Base-by-base conservation (phyloP, 2,797 vertebrate species). In the Sebastolobus alascanus region DNA sequence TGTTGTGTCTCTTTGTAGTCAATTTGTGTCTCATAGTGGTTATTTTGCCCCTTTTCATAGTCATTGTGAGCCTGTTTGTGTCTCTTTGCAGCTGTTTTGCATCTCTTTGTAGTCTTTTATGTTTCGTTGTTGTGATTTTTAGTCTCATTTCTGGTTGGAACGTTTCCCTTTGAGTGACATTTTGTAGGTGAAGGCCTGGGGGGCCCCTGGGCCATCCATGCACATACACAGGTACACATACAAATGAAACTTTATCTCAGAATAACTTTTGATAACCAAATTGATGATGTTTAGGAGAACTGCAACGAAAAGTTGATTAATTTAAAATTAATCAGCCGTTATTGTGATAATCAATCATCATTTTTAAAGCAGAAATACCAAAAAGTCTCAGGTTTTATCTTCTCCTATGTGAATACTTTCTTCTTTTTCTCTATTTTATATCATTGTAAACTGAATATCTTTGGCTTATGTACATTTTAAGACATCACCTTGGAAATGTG, bases 191-290 rank as follows among this genome's bases (percentile, higher is more conserved):
- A 43, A 43, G 40, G 0, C 40, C 0, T 6, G 40, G 0, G 40
- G 40, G 5, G 13, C 40, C 38, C 40, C 6, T 43, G 40, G 40
- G 1, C 40, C 37, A 43, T 0, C 0, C 2, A 43, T 43, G 40
- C 1, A 13, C 1, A 1, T 0, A 13, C 1, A 1, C 2, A 18
- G 10, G 27, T 8, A 10, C 35, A 54, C 22, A n/a, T 22, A 68
- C 2, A 58, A 52, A 37, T 11, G 1, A 29, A 3, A 11, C n/a
- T 63, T 52, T 29, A 16, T 73, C 64, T 11, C 22, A 52, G 11
- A 66, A 12, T 29, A 43, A 66, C 9, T 16, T n/a, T 25, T 25
- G 25, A 25, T 25, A 25, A 33, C 16, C 6, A 13, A 9, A 60
- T 25, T 46, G 13, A 11, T 52, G 16, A 10, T 22, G 65, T 59